A percentile compares a stretch with the other conserved stretches of the same genome.
These are phyloP conservation scores for Conomelus anceps DNA, from an alignment of 2,888 invertebrate genomes.

Conservation along the genomic window DNA sequence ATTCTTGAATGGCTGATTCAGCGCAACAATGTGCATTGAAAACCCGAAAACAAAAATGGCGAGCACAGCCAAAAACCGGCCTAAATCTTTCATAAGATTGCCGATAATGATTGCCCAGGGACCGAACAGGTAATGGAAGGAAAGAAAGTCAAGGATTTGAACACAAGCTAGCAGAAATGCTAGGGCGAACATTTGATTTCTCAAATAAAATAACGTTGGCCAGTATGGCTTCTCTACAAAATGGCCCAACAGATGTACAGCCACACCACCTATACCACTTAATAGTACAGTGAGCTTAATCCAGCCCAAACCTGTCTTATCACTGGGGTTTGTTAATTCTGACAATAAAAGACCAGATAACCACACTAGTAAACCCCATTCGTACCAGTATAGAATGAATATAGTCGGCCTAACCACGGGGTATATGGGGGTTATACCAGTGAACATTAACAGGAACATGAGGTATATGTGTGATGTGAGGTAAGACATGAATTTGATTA, in stretches of 20 bases:
- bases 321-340: conserved; percentile 95
- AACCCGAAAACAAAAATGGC: conserved; percentile 98
- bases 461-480: conserved; percentile 97
- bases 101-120: conserved; percentile 99
- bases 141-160: conserved; percentile 93
- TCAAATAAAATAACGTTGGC: conserved; percentile 84
- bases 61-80: conserved; percentile 94
- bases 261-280: conserved; percentile 84
- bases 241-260: conserved; percentile 77
- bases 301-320: conserved; percentile 94
- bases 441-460: conserved; percentile 85
- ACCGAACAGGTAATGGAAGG: conserved; percentile 98
- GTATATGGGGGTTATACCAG: conserved; percentile 82
- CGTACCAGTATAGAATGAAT: conserved; percentile 88
- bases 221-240: conserved; percentile 61
- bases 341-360: conserved; percentile 89
- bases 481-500: conserved; percentile 99
- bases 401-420: conserved; percentile 65
- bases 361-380: conserved; percentile 92
- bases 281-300: conserved; percentile 81
- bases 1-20: conserved; percentile 88
- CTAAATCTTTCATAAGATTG: conserved; percentile 85
- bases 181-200: conserved; percentile 95
- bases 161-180: conserved; percentile 94
- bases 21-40: conserved; percentile 91